Conservation (phyloP, 2,113 vertebrate genomes). For the Aegithalos caudatus region DNA sequence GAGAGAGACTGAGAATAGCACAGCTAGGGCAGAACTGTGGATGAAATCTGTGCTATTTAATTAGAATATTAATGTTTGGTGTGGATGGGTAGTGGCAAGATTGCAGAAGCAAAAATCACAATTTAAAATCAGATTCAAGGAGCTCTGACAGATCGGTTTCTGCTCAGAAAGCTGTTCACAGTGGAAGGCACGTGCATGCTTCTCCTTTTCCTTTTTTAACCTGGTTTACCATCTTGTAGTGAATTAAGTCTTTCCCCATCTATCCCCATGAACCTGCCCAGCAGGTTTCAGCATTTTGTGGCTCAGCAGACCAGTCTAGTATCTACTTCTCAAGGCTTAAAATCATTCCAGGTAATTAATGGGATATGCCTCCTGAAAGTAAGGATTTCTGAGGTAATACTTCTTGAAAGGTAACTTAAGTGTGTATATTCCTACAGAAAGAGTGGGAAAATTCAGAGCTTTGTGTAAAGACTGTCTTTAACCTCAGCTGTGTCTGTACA, state of each 20-base stretch:
- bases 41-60: neutral
- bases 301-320: neutral
- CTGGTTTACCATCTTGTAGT: neutral
- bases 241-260: neutral
- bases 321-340: neutral
- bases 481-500: accelerated
- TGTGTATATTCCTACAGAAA: neutral
- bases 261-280: neutral
- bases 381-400: neutral
- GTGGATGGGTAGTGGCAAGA: neutral
- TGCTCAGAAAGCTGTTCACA: neutral
- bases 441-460: neutral
- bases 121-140: neutral
- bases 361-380: neutral
- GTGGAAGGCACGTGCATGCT: neutral
- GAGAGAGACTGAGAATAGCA: neutral
- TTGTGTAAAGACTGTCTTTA: neutral
- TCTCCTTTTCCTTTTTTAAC: neutral
- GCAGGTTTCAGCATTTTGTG: neutral
- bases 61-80: neutral
- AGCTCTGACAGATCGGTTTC: neutral
- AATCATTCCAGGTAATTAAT: neutral
- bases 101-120: neutral
- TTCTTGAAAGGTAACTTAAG: neutral
- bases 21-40: neutral